Evolutionary conservation across 2,888 invertebrate genomes (phyloP).

Genomic region (Eristalis tenax): DNA sequence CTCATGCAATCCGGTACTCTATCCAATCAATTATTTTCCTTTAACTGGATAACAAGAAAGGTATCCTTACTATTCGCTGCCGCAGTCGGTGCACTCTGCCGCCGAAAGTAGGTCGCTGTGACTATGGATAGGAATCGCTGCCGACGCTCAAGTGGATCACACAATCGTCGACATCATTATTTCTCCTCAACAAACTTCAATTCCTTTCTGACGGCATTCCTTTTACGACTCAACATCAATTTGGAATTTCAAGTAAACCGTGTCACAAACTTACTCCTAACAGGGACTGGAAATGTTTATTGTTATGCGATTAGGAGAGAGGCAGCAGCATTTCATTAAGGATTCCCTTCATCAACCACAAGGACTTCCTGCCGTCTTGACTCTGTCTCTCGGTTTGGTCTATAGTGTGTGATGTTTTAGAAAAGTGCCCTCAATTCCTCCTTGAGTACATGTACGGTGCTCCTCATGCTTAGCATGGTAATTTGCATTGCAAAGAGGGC

Average conservation of each 20-base stretch:
- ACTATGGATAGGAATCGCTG: not conserved
- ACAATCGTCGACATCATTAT: not conserved
- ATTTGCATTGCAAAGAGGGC: not conserved
- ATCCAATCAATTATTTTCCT: conserved; percentile 41
- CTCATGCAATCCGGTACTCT: not conserved
- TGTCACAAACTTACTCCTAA: not conserved
- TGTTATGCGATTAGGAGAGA: not conserved
- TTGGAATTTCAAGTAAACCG: not conserved
- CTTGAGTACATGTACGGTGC: conserved; percentile 9
- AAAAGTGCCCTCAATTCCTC: conserved; percentile 54
- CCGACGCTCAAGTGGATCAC: not conserved
- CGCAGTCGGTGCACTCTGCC: not conserved
- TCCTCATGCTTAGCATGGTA: conserved; percentile 41
- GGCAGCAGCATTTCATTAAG: not conserved
- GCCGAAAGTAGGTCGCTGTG: not conserved
- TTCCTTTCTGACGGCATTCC: not conserved
- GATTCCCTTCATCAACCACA: not conserved
- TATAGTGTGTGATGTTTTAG: conserved; percentile 6
- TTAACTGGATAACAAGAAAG: conserved; percentile 20
- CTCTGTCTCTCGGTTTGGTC: not conserved
- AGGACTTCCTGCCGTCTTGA: not conserved
- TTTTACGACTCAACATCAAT: not conserved
- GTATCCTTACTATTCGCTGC: conserved; percentile 6
- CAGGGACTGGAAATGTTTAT: not conserved
- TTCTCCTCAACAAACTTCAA: not conserved